Conservation (phyloP, 2,888 invertebrate genomes). For the Prosopocoilus inquinatus region DNA sequence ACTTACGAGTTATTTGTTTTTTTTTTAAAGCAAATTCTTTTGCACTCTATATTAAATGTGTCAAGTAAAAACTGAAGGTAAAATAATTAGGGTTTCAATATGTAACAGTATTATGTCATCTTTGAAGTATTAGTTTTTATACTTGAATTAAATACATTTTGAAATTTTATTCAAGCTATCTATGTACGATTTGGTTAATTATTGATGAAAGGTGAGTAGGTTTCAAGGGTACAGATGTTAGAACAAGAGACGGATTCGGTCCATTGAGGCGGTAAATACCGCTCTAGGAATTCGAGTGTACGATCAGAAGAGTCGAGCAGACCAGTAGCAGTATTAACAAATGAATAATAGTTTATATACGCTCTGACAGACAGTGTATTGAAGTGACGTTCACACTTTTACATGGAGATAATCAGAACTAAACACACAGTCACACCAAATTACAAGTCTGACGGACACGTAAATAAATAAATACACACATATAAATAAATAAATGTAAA, state of each 20-base stretch:
- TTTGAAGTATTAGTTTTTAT: not conserved
- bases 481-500: constrained; percentile 34
- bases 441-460: constrained; percentile 22
- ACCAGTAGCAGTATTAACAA: constrained; percentile 34
- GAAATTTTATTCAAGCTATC: not conserved
- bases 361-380: constrained; percentile 33
- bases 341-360: constrained; percentile 27
- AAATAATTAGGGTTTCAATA: too few species aligned
- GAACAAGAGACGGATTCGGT: constrained; percentile 21
- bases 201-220: not conserved
- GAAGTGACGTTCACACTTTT: constrained; percentile 34
- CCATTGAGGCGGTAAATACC: constrained; percentile 21
- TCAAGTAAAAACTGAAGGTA: too few species aligned
- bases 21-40: too few species aligned
- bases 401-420: constrained; percentile 22
- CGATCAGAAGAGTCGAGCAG: constrained; percentile 13
- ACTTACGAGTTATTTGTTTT: too few species aligned
- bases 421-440: constrained; percentile 31
- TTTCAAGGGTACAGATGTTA: constrained; percentile 10
- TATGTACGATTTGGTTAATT: not conserved
- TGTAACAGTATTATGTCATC: not conserved
- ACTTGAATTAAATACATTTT: not conserved
- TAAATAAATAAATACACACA: constrained; percentile 31
- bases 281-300: constrained; percentile 21
- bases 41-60: too few species aligned